A percentile compares a stretch with the other conserved stretches of the same genome.
These are phyloP conservation scores for Callimorpha dominula DNA, from an alignment of 2,888 invertebrate genomes.

Conservation along the genomic window DNA sequence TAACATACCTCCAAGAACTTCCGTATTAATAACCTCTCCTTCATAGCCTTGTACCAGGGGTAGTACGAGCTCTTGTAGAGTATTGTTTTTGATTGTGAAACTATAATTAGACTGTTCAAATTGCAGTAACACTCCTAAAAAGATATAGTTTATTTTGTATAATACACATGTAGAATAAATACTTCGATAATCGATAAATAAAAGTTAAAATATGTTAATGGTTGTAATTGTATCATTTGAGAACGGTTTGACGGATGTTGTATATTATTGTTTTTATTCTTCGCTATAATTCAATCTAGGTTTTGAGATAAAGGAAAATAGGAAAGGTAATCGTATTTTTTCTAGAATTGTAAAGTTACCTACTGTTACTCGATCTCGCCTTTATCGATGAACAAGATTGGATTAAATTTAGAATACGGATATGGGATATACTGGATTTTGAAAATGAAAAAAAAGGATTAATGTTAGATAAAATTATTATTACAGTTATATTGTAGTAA, in stretches of 20 bases:
- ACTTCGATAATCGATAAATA: background rate
- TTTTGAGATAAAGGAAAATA: background rate
- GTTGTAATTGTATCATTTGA: background rate
- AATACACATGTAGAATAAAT: no score
- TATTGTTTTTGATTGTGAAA: background rate
- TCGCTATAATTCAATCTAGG: background rate
- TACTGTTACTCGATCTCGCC: no score
- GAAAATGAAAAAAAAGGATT: no score
- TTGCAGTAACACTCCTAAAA: background rate
- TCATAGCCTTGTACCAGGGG: background rate
- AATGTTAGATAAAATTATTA: no score
- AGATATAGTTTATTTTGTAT: background rate
- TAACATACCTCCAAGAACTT: constrained; percentile 3
- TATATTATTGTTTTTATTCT: background rate
- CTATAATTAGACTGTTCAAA: background rate
- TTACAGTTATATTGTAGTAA: no score
- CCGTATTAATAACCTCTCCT: background rate
- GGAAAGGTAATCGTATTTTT: background rate
- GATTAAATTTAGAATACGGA: no score
- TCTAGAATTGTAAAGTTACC: background rate
- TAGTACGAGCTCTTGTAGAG: background rate
- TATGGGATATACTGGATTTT: no score
- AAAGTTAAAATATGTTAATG: no score
- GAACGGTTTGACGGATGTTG: background rate
- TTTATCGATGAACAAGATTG: no score